These are phyloP conservation scores for Diadegma fenestrale DNA, from an alignment of 2,888 invertebrate species.

Conservation along the genomic window DNA sequence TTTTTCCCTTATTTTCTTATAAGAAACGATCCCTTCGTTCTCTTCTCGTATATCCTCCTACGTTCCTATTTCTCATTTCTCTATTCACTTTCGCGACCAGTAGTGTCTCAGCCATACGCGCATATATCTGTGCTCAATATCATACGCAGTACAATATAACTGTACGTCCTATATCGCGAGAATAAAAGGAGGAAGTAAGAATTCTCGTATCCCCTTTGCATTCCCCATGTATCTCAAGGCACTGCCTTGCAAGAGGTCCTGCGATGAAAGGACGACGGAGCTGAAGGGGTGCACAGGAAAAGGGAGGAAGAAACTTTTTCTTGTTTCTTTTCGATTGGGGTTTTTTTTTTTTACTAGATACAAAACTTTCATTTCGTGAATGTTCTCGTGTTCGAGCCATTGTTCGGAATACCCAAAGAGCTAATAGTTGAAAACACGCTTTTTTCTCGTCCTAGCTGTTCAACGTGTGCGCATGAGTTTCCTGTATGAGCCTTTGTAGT, in stretches of 20 bases:
- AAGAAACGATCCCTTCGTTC: constrained; percentile 33
- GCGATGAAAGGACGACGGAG: constrained; percentile 40
- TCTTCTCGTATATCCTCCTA: constrained; percentile 21
- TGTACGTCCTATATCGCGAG: not conserved
- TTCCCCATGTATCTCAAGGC: constrained; percentile 25
- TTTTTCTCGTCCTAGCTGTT: constrained; percentile 67
- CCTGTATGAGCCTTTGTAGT: not conserved
- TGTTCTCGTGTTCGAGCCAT: constrained; percentile 66
- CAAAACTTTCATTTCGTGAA: constrained; percentile 34
- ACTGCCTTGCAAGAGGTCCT: constrained; percentile 19
- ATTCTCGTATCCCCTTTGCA: not conserved
- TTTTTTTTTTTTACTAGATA: constrained; percentile 5
- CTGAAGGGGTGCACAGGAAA: constrained; percentile 13
- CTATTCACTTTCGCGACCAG: constrained; percentile 40
- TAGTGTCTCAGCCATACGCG: constrained; percentile 29
- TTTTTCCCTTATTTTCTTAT: constrained; percentile 19
- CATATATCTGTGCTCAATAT: constrained; percentile 15
- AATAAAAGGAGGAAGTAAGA: constrained; percentile 27
- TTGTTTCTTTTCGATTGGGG: constrained; percentile 17
- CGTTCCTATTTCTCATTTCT: constrained; percentile 14
- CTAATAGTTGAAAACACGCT: constrained; percentile 81
- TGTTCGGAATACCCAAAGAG: constrained; percentile 77
- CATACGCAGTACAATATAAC: constrained; percentile 17
- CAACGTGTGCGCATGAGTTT: not conserved
- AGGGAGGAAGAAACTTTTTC: constrained; percentile 9